Conservation (phyloP, 2,113 vertebrate genomes). For the Vireo altiloquus region DNA sequence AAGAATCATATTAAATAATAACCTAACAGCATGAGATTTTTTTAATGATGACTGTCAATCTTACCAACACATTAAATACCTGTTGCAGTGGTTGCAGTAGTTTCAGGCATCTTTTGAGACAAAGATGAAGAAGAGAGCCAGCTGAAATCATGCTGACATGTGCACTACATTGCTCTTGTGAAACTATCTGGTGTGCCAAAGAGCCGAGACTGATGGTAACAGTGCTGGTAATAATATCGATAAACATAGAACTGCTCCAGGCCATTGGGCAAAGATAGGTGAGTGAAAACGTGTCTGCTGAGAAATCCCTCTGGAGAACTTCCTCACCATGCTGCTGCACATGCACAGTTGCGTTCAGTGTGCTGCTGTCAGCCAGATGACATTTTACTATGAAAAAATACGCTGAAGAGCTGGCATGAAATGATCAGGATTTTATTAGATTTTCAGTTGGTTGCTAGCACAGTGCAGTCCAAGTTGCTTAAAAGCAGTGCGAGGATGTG, state of each 20-base stretch:
- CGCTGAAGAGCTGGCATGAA: slow-evolving; percentile 14
- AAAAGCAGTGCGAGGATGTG: not conserved
- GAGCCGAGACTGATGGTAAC: not conserved
- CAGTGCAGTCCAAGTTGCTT: not conserved
- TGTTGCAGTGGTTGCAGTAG: not conserved
- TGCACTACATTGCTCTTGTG: not conserved
- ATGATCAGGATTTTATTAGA: not conserved
- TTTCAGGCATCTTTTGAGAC: not conserved
- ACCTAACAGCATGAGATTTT: not conserved
- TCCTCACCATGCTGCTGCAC: not conserved
- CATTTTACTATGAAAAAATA: not conserved
- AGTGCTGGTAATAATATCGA: not conserved
- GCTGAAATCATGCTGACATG: not conserved
- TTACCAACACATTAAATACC: not conserved
- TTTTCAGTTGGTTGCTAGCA: not conserved
- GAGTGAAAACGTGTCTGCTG: not conserved
- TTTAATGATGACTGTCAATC: not conserved
- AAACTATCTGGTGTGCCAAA: not conserved
- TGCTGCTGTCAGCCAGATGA: not conserved
- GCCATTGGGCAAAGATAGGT: slow-evolving; percentile 24
- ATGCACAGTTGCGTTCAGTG: not conserved
- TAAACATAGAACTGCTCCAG: slow-evolving; percentile 8
- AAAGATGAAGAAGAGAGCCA: not conserved
- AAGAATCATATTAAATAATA: not conserved
- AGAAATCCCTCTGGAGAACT: not conserved